These are phyloP conservation scores for Xerus rutilus DNA, from an alignment of 2,797 vertebrate genomes.

Conservation along the genomic window DNA sequence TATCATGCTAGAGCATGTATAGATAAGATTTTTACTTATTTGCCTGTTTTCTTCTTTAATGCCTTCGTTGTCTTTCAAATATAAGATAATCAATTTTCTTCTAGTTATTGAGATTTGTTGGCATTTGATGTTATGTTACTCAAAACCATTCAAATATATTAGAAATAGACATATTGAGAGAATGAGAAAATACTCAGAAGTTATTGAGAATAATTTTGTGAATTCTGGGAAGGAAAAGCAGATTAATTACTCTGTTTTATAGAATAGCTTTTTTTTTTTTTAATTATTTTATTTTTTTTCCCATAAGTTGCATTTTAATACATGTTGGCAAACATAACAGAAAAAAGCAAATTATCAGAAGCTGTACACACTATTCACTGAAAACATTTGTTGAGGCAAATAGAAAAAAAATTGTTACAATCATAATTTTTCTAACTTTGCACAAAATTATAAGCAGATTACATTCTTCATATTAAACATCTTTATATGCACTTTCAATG, in stretches of 20 bases:
- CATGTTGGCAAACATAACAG: too few relatives aligned
- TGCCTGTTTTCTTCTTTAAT: not conserved
- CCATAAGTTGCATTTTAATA: too few relatives aligned
- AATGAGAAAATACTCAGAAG: not conserved
- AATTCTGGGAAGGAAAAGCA: constrained; percentile 28
- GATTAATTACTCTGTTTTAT: not conserved
- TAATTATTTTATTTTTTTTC: too few relatives aligned
- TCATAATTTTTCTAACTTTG: too few relatives aligned
- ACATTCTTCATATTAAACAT: too few relatives aligned
- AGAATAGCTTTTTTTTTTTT: constrained; percentile 56
- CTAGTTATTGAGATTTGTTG: not conserved
- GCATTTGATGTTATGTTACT: not conserved
- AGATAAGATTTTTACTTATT: not conserved
- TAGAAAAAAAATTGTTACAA: too few relatives aligned
- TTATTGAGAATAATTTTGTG: not conserved
- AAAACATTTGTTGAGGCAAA: too few relatives aligned
- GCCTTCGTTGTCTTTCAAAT: constrained; percentile 26
- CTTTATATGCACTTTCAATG: too few relatives aligned
- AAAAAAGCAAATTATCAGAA: too few relatives aligned
- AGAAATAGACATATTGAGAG: not conserved
- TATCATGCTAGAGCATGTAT: constrained; percentile 15
- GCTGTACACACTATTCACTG: too few relatives aligned
- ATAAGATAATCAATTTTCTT: not conserved
- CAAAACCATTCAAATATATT: not conserved
- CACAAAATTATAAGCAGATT: too few relatives aligned